phyloP scores from a whole-genome alignment of 92 coral and sea anemone species.

The Isaurus tuberculatus region DNA sequence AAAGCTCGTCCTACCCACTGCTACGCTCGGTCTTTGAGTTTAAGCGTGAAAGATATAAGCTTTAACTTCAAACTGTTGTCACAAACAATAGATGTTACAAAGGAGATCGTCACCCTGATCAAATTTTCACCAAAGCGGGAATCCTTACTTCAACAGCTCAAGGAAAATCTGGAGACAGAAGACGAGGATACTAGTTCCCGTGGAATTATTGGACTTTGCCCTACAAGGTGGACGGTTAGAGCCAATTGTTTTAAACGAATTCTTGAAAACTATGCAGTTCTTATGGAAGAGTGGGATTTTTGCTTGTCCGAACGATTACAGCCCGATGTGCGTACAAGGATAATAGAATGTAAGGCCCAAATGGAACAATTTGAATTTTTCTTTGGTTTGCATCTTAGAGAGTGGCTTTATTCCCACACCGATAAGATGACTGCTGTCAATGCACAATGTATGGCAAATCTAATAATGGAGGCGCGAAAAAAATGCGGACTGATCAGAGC shows the following conservation, averaged over 20 bases:
- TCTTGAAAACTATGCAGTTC: constrained; percentile 47
- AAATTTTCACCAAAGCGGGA: constrained; percentile 37
- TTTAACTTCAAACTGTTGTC: neutral
- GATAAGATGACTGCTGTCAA: constrained; percentile 42
- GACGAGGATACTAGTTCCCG: constrained; percentile 49
- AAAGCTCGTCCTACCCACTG: constrained; percentile 81
- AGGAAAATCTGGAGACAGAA: constrained; percentile 60
- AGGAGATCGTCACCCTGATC: constrained; percentile 18
- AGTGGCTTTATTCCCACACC: constrained; percentile 6
- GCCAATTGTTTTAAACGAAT: constrained; percentile 52
- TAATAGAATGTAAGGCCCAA: constrained; percentile 39
- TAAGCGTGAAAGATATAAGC: constrained; percentile 63
- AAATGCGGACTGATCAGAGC: constrained; percentile 49
- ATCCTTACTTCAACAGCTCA: constrained; percentile 45
- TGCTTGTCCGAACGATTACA: constrained; percentile 50
- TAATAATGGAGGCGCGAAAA: constrained; percentile 16
- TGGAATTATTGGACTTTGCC: constrained; percentile 59
- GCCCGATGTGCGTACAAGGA: constrained; percentile 48
- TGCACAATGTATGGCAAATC: constrained; percentile 37
- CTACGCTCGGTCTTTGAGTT: constrained; percentile 73
- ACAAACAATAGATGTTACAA: neutral
- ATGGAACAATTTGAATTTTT: constrained; percentile 31
- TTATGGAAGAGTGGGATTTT: constrained; percentile 47
- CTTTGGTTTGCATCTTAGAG: neutral
- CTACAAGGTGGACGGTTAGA: constrained; percentile 67